Conservation (phyloP, 2,888 invertebrate species). For the Metopia argyrocephala region DNA sequence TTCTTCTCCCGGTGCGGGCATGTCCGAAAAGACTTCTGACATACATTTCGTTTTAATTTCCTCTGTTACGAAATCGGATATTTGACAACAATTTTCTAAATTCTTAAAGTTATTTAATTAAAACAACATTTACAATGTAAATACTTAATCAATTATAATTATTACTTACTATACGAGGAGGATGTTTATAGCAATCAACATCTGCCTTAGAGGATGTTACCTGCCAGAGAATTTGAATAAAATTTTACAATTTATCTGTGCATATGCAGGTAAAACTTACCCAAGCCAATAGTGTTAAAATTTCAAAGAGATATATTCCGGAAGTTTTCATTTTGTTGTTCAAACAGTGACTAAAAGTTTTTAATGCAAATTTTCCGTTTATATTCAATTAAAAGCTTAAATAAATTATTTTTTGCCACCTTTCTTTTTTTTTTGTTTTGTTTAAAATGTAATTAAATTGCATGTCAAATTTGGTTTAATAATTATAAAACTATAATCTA, state of each 20-base stretch:
- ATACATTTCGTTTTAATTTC: conserved; percentile 40
- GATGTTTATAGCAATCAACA: conserved; percentile 34
- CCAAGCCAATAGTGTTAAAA: conserved; percentile 13
- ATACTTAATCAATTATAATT: too few species aligned
- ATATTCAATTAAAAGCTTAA: neutral
- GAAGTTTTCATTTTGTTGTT: conserved; percentile 7
- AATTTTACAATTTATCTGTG: neutral
- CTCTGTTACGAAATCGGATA: conserved; percentile 27
- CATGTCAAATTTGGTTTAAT: conserved; percentile 36
- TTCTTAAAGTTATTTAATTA: conserved; percentile 12
- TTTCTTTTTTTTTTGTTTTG: neutral
- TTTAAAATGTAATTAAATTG: conserved; percentile 31
- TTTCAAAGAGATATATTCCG: conserved; percentile 3
- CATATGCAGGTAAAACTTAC: conserved; percentile 12
- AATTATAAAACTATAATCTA: neutral
- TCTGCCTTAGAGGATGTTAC: conserved; percentile 20
- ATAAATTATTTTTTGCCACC: neutral
- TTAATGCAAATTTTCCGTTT: neutral
- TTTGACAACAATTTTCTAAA: conserved; percentile 30
- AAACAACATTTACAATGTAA: too few species aligned
- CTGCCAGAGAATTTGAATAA: conserved; percentile 31
- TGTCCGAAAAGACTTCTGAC: neutral
- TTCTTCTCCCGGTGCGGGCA: neutral
- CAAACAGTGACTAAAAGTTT: neutral
- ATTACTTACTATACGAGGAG: conserved; percentile 31